Conservation (phyloP, 2,113 vertebrate species). For the Leptodactylus fuscus region DNA sequence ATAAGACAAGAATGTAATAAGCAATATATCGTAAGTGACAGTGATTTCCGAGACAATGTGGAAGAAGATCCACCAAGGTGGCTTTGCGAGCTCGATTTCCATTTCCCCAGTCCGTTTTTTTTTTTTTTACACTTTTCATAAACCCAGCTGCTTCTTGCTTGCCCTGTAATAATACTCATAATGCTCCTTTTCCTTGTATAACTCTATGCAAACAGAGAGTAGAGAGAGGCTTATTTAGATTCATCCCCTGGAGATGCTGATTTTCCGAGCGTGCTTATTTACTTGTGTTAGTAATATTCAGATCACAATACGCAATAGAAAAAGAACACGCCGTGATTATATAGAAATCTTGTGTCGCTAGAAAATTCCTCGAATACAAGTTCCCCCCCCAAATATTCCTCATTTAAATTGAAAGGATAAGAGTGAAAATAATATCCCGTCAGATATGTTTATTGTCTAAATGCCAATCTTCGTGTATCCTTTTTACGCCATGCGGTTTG, state of each 20-base stretch:
- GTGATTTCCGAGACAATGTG: slow-evolving; percentile 63
- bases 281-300: slow-evolving; percentile 69
- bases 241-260: slow-evolving; percentile 70
- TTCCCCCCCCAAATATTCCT: slow-evolving; percentile 2
- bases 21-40: slow-evolving; percentile 58
- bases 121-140: slow-evolving; percentile 69
- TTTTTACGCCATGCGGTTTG: background rate
- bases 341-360: slow-evolving; percentile 24
- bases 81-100: slow-evolving; percentile 70
- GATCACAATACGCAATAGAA: slow-evolving; percentile 68
- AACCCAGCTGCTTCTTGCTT: slow-evolving; percentile 72
- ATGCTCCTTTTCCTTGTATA: slow-evolving; percentile 73
- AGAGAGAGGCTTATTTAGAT: slow-evolving; percentile 72
- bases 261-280: slow-evolving; percentile 70
- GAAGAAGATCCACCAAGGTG: slow-evolving; percentile 63
- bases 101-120: slow-evolving; percentile 68
- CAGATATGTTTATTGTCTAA: slow-evolving; percentile 36
- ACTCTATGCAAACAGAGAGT: slow-evolving; percentile 76
- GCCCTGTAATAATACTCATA: slow-evolving; percentile 75
- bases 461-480: background rate
- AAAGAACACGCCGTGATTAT: slow-evolving; percentile 61
- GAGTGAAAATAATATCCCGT: slow-evolving; percentile 31
- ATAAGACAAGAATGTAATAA: slow-evolving; percentile 51
- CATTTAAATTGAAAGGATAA: slow-evolving; percentile 36
- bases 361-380: slow-evolving; percentile 36